phyloP scores from a whole-genome alignment of 2,888 invertebrate species.

The Lordiphosa fenestrarum region DNA sequence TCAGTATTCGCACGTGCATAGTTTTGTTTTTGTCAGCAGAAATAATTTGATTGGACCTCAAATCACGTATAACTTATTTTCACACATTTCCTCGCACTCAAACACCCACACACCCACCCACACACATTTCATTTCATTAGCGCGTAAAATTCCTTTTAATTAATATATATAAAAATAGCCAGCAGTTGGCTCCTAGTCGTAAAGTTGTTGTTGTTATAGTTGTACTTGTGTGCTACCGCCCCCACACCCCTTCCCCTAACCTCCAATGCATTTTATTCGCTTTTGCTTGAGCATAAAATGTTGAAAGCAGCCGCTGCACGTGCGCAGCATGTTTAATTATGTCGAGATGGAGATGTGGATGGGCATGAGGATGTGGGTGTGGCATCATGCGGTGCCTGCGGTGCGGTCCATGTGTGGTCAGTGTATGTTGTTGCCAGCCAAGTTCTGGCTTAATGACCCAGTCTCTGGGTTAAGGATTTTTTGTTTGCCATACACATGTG shows the following conservation, averaged over 20 bases:
- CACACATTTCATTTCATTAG: slow-evolving; percentile 64
- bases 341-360: slow-evolving; percentile 24
- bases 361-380: slow-evolving; percentile 4
- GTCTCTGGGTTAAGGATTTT: slow-evolving; percentile 26
- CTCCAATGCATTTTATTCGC: slow-evolving; percentile 58
- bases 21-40: slow-evolving; percentile 1
- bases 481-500: slow-evolving; percentile 10
- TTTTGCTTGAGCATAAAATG: slow-evolving; percentile 61
- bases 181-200: slow-evolving; percentile 29
- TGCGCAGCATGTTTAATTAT: slow-evolving; percentile 72
- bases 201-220: slow-evolving; percentile 50
- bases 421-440: slow-evolving; percentile 26
- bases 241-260: neutral
- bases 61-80: slow-evolving; percentile 12
- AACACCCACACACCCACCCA: slow-evolving; percentile 4
- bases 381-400: slow-evolving; percentile 47
- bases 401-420: slow-evolving; percentile 34
- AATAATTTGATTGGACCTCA: slow-evolving; percentile 4
- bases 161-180: slow-evolving; percentile 67
- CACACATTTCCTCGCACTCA: slow-evolving; percentile 13
- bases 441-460: slow-evolving; percentile 42
- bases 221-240: slow-evolving; percentile 44
- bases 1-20: neutral
- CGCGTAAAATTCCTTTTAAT: slow-evolving; percentile 68
- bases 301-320: slow-evolving; percentile 69